A percentile compares a stretch with the other conserved stretches of the same genome.
These are phyloP conservation scores for Prionailurus viverrinus DNA, from an alignment of 2,113 vertebrate genomes.

Conservation along the genomic window DNA sequence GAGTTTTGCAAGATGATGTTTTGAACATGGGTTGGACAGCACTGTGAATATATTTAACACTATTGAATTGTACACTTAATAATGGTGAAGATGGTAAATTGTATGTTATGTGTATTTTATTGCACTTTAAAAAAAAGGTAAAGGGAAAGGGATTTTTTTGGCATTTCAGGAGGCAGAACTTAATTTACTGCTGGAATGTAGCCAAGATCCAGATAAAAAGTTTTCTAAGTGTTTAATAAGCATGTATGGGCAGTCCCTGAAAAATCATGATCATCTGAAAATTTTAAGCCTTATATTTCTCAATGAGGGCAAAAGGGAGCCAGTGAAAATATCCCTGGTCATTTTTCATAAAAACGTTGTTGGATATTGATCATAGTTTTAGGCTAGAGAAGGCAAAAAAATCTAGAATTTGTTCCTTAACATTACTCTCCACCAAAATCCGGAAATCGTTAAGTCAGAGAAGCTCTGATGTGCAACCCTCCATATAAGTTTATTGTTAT, in stretches of 20 bases:
- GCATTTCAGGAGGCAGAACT: slow-evolving; percentile 35
- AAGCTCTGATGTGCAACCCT: background rate
- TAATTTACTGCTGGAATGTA: background rate
- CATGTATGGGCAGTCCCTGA: background rate
- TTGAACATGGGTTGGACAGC: background rate
- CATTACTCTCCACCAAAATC: background rate
- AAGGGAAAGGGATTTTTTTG: background rate
- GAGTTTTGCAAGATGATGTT: slow-evolving; percentile 5
- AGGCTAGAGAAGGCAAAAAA: background rate
- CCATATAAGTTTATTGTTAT: background rate
- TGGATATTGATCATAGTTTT: background rate
- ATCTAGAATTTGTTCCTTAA: background rate
- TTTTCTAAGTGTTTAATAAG: slow-evolving; percentile 39
- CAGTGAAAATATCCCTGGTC: background rate
- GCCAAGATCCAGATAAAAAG: background rate
- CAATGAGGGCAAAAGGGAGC: background rate
- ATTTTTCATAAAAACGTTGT: background rate
- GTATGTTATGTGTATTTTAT: background rate
- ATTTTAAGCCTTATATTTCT: background rate
- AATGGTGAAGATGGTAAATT: background rate
- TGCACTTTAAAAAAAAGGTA: background rate
- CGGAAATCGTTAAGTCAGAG: background rate
- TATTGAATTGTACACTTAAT: background rate
- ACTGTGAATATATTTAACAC: background rate
- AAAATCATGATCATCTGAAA: background rate